Conservation (phyloP, 2,797 vertebrate species). For the Eurystomus glaucurus region DNA sequence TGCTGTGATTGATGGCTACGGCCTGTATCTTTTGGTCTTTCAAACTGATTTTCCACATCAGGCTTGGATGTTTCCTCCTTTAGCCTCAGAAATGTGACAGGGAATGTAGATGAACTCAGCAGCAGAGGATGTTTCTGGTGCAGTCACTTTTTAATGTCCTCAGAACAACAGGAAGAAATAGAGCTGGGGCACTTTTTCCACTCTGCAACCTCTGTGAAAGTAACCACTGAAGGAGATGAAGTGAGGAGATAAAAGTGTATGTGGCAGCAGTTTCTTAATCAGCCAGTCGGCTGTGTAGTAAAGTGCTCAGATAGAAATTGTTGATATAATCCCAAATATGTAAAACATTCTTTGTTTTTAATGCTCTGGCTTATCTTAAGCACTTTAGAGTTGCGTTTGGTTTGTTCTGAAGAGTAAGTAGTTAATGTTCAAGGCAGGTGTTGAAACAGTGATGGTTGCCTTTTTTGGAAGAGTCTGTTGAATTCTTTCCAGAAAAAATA, state of each 20-base stretch:
- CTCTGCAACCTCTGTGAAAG: neutral
- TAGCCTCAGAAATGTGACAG: neutral
- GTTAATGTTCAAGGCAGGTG: slow-evolving; percentile 85
- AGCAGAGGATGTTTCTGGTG: neutral
- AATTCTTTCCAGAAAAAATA: slow-evolving; percentile 86
- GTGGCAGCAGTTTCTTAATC: neutral
- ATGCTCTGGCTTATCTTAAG: neutral
- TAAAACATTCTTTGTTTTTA: neutral
- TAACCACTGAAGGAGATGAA: neutral
- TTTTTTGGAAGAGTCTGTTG: slow-evolving; percentile 82
- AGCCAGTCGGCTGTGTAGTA: neutral
- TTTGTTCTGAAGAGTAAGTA: slow-evolving; percentile 64
- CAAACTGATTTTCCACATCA: neutral
- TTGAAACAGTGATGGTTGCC: slow-evolving; percentile 81
- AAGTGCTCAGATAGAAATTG: slow-evolving; percentile 17
- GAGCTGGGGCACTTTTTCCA: neutral
- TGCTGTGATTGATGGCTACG: neutral
- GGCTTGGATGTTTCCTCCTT: neutral
- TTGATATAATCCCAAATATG: slow-evolving; percentile 18
- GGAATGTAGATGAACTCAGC: neutral
- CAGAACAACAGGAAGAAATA: slow-evolving; percentile 14
- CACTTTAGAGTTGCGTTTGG: neutral
- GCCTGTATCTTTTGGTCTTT: neutral
- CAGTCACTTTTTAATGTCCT: neutral
- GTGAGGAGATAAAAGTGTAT: neutral